phyloP scores from a whole-genome alignment of 2,888 invertebrate species.

The Agriotes lineatus region DNA sequence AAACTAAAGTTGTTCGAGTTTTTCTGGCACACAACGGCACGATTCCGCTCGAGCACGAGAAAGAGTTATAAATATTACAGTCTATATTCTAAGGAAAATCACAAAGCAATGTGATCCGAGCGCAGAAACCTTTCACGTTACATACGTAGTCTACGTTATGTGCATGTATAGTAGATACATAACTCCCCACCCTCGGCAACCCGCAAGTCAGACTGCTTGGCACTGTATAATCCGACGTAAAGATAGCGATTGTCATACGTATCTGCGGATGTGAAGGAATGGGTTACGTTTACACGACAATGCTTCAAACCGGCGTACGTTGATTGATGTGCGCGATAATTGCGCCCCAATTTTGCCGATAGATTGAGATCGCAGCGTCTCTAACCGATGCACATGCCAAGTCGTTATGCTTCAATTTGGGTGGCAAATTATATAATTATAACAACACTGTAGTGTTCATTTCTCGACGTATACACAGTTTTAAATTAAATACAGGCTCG shows the following conservation, averaged over 20 bases:
- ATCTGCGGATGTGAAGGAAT: conserved; percentile 15
- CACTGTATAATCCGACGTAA: conserved; percentile 45
- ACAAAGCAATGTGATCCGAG: conserved; percentile 41
- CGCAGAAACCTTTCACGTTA: conserved; percentile 46
- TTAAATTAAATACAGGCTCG: too few relatives aligned
- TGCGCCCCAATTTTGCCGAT: background rate
- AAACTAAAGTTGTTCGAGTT: background rate
- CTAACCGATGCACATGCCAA: too few relatives aligned
- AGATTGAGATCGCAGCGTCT: background rate
- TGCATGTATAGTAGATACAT: conserved; percentile 47
- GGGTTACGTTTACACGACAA: conserved; percentile 19
- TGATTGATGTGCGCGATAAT: conserved; percentile 21
- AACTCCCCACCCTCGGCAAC: conserved; percentile 37
- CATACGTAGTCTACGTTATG: conserved; percentile 43
- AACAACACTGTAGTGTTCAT: too few relatives aligned
- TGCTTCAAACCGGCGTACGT: conserved; percentile 10
- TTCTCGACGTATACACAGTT: too few relatives aligned
- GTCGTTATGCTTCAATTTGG: too few relatives aligned
- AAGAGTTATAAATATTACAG: conserved; percentile 29
- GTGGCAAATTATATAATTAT: too few relatives aligned
- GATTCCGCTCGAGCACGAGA: background rate
- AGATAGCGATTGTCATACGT: conserved; percentile 32
- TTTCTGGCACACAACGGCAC: background rate
- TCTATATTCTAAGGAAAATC: conserved; percentile 35
- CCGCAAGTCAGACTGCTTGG: conserved; percentile 52